Base-by-base conservation (phyloP, 2,113 vertebrate genomes). In the Tragelaphus imberbis region DNA sequence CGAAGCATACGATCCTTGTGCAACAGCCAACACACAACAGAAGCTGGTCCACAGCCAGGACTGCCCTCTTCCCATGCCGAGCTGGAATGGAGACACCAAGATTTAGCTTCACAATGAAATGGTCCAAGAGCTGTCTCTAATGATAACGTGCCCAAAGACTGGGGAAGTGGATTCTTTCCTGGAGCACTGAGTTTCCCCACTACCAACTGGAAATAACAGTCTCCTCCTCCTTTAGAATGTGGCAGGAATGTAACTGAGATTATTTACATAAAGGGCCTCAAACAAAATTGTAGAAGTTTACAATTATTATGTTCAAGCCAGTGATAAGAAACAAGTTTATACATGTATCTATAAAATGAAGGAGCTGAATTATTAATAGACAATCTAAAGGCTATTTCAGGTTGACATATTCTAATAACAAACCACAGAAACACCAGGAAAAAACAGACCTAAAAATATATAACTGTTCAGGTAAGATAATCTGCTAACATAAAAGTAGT, bases 331-430 rank as follows among this genome's bases (percentile, higher is more conserved):
- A 44, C n/a, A 56, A 85, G 47, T 95, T 97, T 77, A 86, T 30
- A 95, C 79, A 91, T 27, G 11, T 33, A 30, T 47, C 25, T 92
- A n/a, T 94, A 87, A 96, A 94, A 86, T 49, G 44, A 95, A 81
- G 55, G 21, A 33, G 21, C 40, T 96, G 47, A n/a, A 59, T 30
- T 14, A 44, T 77, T 71, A 71, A 40, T 71, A 85, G 27, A 87
- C 9, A 30, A 81, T 44, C 55, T 96, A 71, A 93, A 96, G 51
- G 33, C 33, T 44, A 65, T 63, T 75, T 80, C n/a, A 84, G 56
- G 21, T 33, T 87, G 92, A 94, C 23, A 55, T 53, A 93, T 6
- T 94, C 49, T 89, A 65, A 40, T 33, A 25, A 87, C 27, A 90
- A 84, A 75, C 28, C 30, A 94, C 2, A 68, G 81, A 84, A 94